A percentile compares a stretch with the other conserved stretches of the same genome.
Evolutionary conservation across 2,888 invertebrate genomes (phyloP).

Genomic region (Stenodema calcarata): DNA sequence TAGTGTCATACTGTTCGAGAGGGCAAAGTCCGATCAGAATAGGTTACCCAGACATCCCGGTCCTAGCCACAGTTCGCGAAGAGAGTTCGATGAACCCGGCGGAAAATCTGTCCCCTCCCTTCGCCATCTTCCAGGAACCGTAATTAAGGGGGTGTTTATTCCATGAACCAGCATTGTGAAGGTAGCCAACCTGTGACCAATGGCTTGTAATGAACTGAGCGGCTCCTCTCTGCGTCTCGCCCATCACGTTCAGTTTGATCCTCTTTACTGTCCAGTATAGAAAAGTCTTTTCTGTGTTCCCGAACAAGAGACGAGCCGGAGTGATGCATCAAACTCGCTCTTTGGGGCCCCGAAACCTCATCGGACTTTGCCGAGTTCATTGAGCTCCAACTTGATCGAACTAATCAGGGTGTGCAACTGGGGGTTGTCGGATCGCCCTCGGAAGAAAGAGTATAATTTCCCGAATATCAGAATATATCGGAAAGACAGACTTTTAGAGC

Average conservation of each 20-base stretch:
- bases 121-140: constrained; percentile 18
- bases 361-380: background rate
- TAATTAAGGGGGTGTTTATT: constrained; percentile 47
- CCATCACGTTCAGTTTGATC: background rate
- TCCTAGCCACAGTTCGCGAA: background rate
- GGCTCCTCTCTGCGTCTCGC: background rate
- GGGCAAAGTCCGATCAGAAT: background rate
- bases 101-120: constrained; percentile 20
- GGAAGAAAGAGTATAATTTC: no score
- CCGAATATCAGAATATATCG: no score
- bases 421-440: no score
- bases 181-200: constrained; percentile 37
- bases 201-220: constrained; percentile 46
- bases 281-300: constrained; percentile 19
- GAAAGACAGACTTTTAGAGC: no score
- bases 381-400: background rate
- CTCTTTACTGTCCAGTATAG: constrained; percentile 8
- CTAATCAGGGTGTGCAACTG: background rate
- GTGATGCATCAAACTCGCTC: constrained; percentile 5
- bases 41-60: background rate
- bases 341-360: background rate
- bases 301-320: background rate
- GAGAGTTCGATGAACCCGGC: constrained; percentile 26
- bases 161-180: constrained; percentile 42
- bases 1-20: no score